Evolutionary conservation across 2,113 vertebrate species (phyloP).

Genomic region (Chunga burmeisteri): DNA sequence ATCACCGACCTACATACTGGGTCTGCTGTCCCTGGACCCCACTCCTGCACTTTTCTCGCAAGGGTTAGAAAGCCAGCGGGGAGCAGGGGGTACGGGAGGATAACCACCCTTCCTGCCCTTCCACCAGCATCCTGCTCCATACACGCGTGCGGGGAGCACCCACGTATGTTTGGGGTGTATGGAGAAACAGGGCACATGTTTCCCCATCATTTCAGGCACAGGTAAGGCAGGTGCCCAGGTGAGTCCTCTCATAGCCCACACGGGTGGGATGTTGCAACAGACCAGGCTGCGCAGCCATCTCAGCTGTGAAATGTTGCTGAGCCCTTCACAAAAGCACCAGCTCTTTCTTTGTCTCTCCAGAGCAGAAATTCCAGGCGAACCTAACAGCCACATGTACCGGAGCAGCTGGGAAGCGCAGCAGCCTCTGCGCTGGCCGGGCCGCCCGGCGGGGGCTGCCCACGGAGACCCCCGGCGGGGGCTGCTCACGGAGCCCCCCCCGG

Average conservation of each 20-base stretch:
- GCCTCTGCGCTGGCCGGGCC: not conserved
- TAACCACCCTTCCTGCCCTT: not conserved
- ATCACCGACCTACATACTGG: fast-evolving
- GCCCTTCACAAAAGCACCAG: not conserved
- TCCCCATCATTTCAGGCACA: not conserved
- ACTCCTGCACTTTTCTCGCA: not conserved
- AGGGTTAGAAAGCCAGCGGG: not conserved
- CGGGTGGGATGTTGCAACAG: not conserved
- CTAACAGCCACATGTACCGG: fast-evolving
- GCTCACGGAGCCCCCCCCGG: too few relatives aligned
- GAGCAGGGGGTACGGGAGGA: not conserved
- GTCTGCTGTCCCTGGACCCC: not conserved
- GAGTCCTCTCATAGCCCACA: fast-evolving
- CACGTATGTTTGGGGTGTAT: fast-evolving
- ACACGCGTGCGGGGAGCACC: fast-evolving
- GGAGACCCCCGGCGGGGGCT: too few relatives aligned
- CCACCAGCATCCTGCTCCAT: not conserved
- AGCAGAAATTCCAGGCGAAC: fast-evolving
- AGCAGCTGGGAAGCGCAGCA: not conserved
- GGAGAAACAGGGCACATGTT: not conserved
- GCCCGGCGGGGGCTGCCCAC: not conserved
- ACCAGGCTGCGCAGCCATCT: not conserved
- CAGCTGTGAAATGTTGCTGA: not conserved
- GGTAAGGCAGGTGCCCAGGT: not conserved
- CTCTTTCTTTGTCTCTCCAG: fast-evolving